Evolutionary conservation across 2,113 vertebrate species (phyloP), one percentile per base, ranked within the genome.

Genomic region (Mesembrinibis cayennensis): DNA sequence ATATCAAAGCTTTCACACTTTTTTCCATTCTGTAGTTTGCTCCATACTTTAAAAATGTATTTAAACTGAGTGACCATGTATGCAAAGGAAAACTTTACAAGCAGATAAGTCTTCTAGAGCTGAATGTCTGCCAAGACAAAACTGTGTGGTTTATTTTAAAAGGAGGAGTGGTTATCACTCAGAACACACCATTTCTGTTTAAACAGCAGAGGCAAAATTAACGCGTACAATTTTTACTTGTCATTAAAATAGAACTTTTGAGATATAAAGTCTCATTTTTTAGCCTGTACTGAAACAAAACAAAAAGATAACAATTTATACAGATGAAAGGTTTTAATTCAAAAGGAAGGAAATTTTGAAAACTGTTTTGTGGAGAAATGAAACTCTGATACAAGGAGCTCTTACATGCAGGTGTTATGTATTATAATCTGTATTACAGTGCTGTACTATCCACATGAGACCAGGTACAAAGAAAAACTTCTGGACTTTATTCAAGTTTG

Each of bases 41-140:
- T 87, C 88, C 81, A n/a, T 53, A 77, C 44, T 92, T 96, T 74
- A 72, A 62, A 89, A 87, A 94, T 44, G 82, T 56, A 69, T 96
- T 96, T 92, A 93, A 96, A 90, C 69, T 22, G 77, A 83, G 52
- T 81, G 85, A 89, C 78, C 90, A 47, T 27, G 85, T 85, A 90
- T 16, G 66, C 59, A 92, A 96, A 85, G 85, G 81, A 95, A 93
- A 97, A 89, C 69, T 97, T 98, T 97, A 96, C 84, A 97, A 95
- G 96, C 69, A 95, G 93, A 81, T 95, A 97, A 96, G 93, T 94
- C 96, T 93, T 87, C 66, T 82, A 90, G 44, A 44, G n/a, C 62
- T 96, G 97, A 96, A 93, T 59, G 30, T 23, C 74, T 96, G 94
- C 97, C 93, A 97, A 97, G 80, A 47, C 14, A 89, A 92, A 96